These are phyloP conservation scores for Pogonomyrmex barbatus DNA, from an alignment of 1,140 invertebrate species.

Conservation along the genomic window DNA sequence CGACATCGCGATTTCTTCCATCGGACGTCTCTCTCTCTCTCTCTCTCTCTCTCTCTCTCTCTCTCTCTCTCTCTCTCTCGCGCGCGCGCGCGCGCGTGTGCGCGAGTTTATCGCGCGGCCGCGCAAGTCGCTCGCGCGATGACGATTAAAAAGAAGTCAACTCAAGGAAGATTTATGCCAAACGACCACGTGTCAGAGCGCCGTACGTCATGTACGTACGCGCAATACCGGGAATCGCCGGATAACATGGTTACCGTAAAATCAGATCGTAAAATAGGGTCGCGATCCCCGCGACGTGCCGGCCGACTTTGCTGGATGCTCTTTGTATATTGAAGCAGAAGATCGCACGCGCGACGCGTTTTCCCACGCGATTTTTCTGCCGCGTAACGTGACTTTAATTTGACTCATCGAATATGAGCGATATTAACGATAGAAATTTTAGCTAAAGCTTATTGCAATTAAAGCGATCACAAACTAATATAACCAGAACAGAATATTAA, in stretches of 20 bases:
- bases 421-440: neutral
- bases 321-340: slow-evolving; percentile 1
- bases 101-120: slow-evolving; percentile 59
- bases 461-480: neutral
- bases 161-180: slow-evolving; percentile 78
- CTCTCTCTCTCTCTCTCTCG: slow-evolving; percentile 4
- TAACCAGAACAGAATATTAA: neutral
- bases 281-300: neutral
- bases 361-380: neutral
- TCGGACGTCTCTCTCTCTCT: too few species aligned
- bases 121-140: slow-evolving; percentile 36
- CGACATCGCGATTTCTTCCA: too few species aligned
- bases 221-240: slow-evolving; percentile 42
- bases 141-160: slow-evolving; percentile 80
- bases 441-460: neutral
- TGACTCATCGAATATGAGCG: neutral
- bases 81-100: slow-evolving; percentile 11
- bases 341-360: neutral
- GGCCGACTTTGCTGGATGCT: neutral
- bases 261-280: slow-evolving; percentile 61
- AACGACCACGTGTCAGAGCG: slow-evolving; percentile 55
- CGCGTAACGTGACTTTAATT: slow-evolving; percentile 21
- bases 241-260: slow-evolving; percentile 48
- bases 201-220: slow-evolving; percentile 56
- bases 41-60: neutral